phyloP scores from a whole-genome alignment of 2,113 vertebrate species.

The Ahaetulla prasina region DNA sequence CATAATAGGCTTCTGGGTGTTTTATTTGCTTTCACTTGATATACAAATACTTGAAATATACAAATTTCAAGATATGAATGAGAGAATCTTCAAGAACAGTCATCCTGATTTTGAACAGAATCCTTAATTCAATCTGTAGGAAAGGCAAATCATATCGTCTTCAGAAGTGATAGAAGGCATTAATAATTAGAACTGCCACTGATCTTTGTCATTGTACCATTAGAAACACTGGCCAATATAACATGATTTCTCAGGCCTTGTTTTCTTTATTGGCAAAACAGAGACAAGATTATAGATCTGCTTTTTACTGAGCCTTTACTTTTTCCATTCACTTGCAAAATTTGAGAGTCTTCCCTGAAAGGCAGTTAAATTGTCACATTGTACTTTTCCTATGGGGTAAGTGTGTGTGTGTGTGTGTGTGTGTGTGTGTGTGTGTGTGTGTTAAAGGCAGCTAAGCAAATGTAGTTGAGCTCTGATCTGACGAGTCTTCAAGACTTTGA shows the following conservation, averaged over 20 bases:
- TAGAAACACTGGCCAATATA: background rate
- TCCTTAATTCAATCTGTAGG: background rate
- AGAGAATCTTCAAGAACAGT: background rate
- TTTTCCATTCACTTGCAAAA: background rate
- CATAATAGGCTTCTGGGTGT: background rate
- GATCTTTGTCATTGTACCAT: background rate
- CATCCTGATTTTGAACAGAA: background rate
- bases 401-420: background rate
- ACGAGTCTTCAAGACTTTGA: background rate
- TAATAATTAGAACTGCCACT: background rate
- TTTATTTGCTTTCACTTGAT: background rate
- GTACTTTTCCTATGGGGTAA: background rate
- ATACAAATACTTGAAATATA: background rate
- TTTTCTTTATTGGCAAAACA: constrained; percentile 12
- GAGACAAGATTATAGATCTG: background rate
- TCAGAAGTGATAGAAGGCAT: background rate
- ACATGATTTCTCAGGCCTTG: background rate
- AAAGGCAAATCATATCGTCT: no score
- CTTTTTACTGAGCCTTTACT: background rate
- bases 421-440: no score
- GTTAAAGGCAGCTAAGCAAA: background rate
- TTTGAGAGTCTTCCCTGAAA: constrained; percentile 8
- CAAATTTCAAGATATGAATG: background rate
- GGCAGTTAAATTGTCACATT: background rate
- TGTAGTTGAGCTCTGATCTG: background rate